Conservation (phyloP, 2,113 vertebrate species). For the Sakesphorus luctuosus region DNA sequence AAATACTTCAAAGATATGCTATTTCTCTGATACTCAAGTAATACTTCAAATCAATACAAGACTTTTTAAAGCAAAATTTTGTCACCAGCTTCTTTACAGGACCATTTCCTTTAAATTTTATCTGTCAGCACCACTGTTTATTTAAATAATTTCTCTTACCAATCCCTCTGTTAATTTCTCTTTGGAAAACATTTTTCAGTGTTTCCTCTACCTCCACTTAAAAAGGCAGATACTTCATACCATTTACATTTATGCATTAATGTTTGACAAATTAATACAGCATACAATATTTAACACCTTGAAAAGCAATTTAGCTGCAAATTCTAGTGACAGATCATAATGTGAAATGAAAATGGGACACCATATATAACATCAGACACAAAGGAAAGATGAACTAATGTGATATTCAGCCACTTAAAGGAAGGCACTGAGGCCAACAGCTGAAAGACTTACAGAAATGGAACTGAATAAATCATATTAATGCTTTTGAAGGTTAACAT, state of each 20-base stretch:
- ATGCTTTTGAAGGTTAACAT: background rate
- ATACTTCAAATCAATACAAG: background rate
- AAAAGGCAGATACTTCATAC: background rate
- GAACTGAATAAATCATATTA: background rate
- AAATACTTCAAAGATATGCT: background rate
- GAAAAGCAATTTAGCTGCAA: background rate
- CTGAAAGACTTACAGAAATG: background rate
- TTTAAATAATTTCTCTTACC: background rate
- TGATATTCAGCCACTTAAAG: background rate
- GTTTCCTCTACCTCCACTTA: background rate
- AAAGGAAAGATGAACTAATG: background rate
- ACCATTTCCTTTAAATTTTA: background rate
- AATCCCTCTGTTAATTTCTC: background rate
- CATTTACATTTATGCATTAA: background rate
- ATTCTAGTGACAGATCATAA: background rate
- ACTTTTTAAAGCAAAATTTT: background rate
- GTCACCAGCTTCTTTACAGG: background rate
- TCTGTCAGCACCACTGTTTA: background rate
- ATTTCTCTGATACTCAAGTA: background rate
- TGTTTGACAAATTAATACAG: background rate
- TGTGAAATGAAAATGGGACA: background rate
- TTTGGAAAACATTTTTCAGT: background rate
- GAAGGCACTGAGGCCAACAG: background rate
- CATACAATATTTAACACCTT: background rate
- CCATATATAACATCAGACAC: background rate